Evolutionary conservation across 2,888 invertebrate genomes (phyloP).

Genomic region (Pyrgus malvae): DNA sequence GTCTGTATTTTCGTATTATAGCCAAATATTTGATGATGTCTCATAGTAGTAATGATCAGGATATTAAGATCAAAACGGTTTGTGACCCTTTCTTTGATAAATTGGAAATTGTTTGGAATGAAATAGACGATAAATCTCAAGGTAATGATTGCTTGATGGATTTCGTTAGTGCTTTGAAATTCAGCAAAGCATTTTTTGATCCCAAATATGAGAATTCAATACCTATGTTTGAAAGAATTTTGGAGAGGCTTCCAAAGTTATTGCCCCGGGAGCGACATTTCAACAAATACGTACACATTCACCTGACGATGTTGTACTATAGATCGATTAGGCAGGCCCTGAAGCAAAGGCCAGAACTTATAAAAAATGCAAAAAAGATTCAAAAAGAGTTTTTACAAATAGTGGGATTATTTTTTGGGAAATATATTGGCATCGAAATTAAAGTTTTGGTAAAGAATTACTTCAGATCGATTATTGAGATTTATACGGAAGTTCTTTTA

Average conservation of each 20-base stretch:
- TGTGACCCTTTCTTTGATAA: constrained; percentile 45
- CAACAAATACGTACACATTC: constrained; percentile 42
- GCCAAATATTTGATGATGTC: constrained; percentile 50
- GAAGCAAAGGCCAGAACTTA: constrained; percentile 44
- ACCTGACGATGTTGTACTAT: constrained; percentile 54
- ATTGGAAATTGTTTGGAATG: constrained; percentile 35
- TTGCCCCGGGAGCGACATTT: constrained; percentile 50
- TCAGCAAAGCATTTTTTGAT: constrained; percentile 48
- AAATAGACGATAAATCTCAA: constrained; percentile 12
- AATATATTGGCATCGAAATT: constrained; percentile 47
- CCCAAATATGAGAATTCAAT: constrained; percentile 43
- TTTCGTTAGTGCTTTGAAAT: constrained; percentile 44
- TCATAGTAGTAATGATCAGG: constrained; percentile 41
- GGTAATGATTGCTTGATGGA: constrained; percentile 34
- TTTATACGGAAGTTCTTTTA: constrained; percentile 41
- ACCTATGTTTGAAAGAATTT: constrained; percentile 46
- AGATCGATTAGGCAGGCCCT: constrained; percentile 48
- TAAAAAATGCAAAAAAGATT: constrained; percentile 36
- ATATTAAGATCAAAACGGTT: constrained; percentile 39
- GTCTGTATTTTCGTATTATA: constrained; percentile 44
- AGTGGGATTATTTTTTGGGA: constrained; percentile 51
- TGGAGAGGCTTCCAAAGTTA: constrained; percentile 42
- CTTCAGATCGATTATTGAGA: constrained; percentile 47
- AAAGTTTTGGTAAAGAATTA: constrained; percentile 43
- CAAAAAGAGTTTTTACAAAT: constrained; percentile 42